These are phyloP conservation scores for Pheosia tremula DNA, from an alignment of 2,888 invertebrate species.

Conservation along the genomic window DNA sequence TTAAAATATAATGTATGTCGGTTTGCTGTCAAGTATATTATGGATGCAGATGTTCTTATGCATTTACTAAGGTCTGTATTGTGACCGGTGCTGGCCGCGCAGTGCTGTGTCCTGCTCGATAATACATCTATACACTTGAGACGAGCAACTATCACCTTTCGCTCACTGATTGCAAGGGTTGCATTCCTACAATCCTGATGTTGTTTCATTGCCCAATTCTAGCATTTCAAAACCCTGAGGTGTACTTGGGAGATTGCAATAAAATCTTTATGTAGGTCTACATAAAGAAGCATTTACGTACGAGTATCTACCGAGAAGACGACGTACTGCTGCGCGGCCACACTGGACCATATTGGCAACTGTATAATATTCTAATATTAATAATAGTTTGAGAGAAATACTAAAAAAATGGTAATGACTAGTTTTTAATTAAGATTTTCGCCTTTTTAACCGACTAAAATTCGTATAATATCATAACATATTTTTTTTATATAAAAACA, in stretches of 20 bases:
- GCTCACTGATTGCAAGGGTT: too few relatives aligned
- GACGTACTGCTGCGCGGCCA: slow-evolving; percentile 18
- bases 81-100: slow-evolving; percentile 27
- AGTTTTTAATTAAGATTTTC: slow-evolving; percentile 47
- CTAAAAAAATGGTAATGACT: slow-evolving; percentile 48
- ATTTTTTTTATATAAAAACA: background rate
- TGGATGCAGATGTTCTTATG: slow-evolving; percentile 43
- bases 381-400: slow-evolving; percentile 39
- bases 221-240: too few relatives aligned
- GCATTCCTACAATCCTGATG: too few relatives aligned
- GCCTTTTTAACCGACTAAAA: slow-evolving; percentile 20
- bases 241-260: too few relatives aligned
- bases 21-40: slow-evolving; percentile 34
- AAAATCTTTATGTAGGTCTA: too few relatives aligned
- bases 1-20: slow-evolving; percentile 42
- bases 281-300: too few relatives aligned
- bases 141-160: too few relatives aligned
- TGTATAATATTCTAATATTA: slow-evolving; percentile 48
- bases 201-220: too few relatives aligned
- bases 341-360: slow-evolving; percentile 34
- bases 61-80: slow-evolving; percentile 49
- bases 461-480: background rate
- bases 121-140: too few relatives aligned
- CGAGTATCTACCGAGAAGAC: too few relatives aligned
- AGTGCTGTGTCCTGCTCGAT: slow-evolving; percentile 10